Percentiles rank a stretch among this genome's conserved stretches.
phyloP scores from a whole-genome alignment of 2,888 invertebrate species.

The Onchidella celtica region DNA sequence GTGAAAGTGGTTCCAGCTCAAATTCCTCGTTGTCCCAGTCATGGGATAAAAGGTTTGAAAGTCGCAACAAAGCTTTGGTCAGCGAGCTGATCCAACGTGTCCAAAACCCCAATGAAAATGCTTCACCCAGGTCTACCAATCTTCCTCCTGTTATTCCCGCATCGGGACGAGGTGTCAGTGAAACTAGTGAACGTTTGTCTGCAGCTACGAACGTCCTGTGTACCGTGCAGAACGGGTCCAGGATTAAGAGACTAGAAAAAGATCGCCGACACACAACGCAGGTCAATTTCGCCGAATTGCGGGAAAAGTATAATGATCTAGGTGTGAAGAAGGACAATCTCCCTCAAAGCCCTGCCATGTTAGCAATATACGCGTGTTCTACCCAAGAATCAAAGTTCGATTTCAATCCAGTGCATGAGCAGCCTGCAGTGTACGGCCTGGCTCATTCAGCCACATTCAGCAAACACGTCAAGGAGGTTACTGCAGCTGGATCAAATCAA shows the following conservation, averaged over 20 bases:
- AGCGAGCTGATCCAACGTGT: neutral
- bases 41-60: neutral
- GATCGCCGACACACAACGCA: conserved; percentile 43
- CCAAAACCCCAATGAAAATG: neutral
- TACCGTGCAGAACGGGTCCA: neutral
- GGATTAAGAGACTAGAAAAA: conserved; percentile 29
- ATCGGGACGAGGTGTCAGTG: neutral
- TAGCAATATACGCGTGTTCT: conserved; percentile 38
- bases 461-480: neutral
- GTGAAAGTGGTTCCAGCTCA: neutral
- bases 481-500: neutral
- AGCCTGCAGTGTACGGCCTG: neutral
- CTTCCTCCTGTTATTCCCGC: neutral
- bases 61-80: neutral
- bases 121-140: neutral
- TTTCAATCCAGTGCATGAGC: neutral
- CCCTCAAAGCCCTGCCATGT: conserved; percentile 41
- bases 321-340: neutral
- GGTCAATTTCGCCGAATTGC: conserved; percentile 44
- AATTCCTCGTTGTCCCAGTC: conserved; percentile 19
- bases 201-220: neutral
- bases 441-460: neutral
- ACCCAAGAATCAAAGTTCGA: neutral
- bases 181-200: neutral
- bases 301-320: conserved; percentile 26